phyloP scores from a whole-genome alignment of 2,797 vertebrate species.

The Anabacerthia variegaticeps region DNA sequence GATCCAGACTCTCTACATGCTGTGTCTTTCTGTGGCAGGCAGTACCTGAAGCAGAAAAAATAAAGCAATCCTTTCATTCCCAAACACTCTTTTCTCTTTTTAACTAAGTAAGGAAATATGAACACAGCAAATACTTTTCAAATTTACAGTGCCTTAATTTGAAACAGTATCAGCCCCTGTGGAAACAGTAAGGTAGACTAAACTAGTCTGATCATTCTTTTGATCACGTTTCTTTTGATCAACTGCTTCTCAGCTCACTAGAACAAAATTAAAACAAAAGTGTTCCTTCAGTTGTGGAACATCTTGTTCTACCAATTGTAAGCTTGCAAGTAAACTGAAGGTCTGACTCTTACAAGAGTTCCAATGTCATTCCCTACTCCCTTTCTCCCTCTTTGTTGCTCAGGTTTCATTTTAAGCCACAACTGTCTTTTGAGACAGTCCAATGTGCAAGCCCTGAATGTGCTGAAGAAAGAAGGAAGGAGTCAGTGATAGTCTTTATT shows the following conservation, averaged over 20 bases:
- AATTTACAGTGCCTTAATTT: background rate
- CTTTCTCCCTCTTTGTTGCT: background rate
- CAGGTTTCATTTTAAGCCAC: background rate
- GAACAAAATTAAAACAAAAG: background rate
- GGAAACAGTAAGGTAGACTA: background rate
- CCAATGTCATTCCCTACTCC: background rate
- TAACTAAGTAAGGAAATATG: background rate
- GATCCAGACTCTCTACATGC: background rate
- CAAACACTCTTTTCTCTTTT: background rate
- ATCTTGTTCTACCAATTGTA: background rate
- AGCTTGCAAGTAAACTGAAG: background rate
- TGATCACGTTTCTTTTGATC: background rate
- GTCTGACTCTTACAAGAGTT: background rate
- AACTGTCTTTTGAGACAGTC: background rate
- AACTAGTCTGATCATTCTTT: background rate
- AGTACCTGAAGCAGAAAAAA: background rate
- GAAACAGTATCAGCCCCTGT: background rate
- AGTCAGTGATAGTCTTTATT: background rate
- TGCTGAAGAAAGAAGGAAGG: background rate
- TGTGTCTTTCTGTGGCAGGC: background rate
- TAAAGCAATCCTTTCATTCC: background rate
- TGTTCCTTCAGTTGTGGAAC: background rate
- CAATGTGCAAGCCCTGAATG: background rate
- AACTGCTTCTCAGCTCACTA: background rate
- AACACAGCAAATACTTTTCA: background rate